Base-by-base conservation (phyloP, 2,113 vertebrate species). In the Symphodus melops region DNA sequence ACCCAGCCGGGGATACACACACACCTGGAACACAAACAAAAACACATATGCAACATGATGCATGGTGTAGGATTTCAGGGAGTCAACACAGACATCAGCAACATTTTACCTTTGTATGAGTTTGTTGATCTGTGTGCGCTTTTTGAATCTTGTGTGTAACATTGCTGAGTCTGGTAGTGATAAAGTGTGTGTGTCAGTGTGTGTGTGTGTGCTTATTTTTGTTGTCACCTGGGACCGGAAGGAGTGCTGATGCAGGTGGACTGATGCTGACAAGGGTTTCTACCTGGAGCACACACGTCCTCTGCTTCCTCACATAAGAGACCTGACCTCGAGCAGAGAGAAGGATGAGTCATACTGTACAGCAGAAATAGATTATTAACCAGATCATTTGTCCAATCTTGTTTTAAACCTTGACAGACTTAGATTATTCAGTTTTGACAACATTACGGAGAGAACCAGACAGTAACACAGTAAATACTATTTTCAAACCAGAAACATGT, bases 221-320 rank as follows among this genome's bases (percentile, higher is more conserved):
- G 55, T 63, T 16, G 25, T 94, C 91, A 99, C 98, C 95, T 97
- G 82, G 96, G 94, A 6, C 97, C 96, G 0, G 93, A 92, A 3
- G 91, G 81, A 17, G 94, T 94, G 66, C 92, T 92, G 76, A 96
- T 21, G 14, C 98, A 99, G 81, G 87, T 97, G 74, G 96, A 94
- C 65, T 94, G 93, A 0, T 95, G 94, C 85, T 96, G 95, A 91
- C 98, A 99, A 0, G 96, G 97, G 89, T 94, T 98, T 80, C 95
- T 89, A 8, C 95, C 92, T 0, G 88, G 81, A 1, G 95, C 92
- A 70, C 98, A 99, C 73, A 94, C 90, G 51, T 94, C 94, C 17
- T 92, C 92, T 0, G 89, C 80, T 74, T 96, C 94, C 75, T 98
- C 97, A 79, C 98, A 99, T 77, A 95, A 83, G 84, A 94, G 90